Conservation (phyloP, 1,140 invertebrate genomes). For the Metopolophium dirhodum region DNA sequence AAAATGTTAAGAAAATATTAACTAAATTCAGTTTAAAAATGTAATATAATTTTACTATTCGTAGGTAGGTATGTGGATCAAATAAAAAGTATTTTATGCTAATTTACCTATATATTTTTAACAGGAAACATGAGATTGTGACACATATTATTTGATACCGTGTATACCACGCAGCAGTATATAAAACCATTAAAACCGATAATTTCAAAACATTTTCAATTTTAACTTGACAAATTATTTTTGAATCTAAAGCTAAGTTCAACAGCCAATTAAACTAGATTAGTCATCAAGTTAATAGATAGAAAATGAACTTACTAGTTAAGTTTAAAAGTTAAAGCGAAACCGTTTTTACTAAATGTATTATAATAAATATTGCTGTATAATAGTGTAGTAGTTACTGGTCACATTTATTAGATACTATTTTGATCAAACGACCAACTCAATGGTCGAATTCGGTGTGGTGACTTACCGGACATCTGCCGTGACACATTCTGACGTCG, state of each 20-base stretch:
- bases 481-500: constrained; percentile 93
- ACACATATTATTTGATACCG: too few species aligned
- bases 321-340: neutral
- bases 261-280: neutral
- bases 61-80: neutral
- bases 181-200: neutral
- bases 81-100: neutral
- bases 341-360: neutral
- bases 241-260: neutral
- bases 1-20: too few species aligned
- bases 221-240: neutral
- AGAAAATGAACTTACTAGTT: neutral
- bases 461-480: constrained; percentile 83
- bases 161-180: too few species aligned
- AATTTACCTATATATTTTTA: neutral
- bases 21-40: too few species aligned
- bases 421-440: neutral
- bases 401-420: neutral
- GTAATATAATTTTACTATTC: too few species aligned
- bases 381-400: neutral
- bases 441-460: neutral
- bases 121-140: neutral
- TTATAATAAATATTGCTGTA: neutral
- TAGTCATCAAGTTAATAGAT: neutral
- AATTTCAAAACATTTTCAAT: neutral